phyloP scores from a whole-genome alignment of 2,888 invertebrate genomes.

The Ganaspis brasiliensis region DNA sequence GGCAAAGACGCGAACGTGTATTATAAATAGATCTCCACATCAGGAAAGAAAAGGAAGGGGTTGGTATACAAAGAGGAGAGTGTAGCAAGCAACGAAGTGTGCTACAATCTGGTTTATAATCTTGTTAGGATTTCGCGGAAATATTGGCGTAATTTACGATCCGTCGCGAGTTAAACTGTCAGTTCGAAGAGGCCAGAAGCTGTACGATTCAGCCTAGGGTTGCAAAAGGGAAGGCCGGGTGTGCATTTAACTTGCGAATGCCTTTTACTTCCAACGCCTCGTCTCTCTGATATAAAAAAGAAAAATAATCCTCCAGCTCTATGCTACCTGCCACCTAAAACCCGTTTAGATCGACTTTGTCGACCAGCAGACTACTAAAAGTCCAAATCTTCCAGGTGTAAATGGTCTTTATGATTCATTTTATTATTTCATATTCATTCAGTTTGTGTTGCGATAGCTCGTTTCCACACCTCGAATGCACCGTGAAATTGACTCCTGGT shows the following conservation, averaged over 20 bases:
- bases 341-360: slow-evolving; percentile 40
- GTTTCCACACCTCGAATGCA: slow-evolving; percentile 16
- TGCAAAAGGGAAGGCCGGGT: slow-evolving; percentile 34
- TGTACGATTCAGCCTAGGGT: slow-evolving; percentile 48
- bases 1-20: slow-evolving; percentile 75
- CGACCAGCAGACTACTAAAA: slow-evolving; percentile 28
- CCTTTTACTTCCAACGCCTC: slow-evolving; percentile 29
- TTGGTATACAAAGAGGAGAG: slow-evolving; percentile 42
- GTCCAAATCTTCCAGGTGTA: slow-evolving; percentile 38
- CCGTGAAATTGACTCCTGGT: slow-evolving; percentile 2
- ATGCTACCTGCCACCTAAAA: slow-evolving; percentile 33
- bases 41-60: slow-evolving; percentile 53
- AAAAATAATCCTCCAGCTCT: slow-evolving; percentile 21
- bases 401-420: slow-evolving; percentile 31
- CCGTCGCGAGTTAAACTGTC: slow-evolving; percentile 69
- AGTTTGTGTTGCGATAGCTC: background rate
- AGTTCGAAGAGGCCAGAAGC: slow-evolving; percentile 45
- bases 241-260: slow-evolving; percentile 38
- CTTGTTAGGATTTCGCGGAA: slow-evolving; percentile 80
- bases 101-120: slow-evolving; percentile 79
- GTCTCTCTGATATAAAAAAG: slow-evolving; percentile 41
- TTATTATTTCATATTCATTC: slow-evolving; percentile 40
- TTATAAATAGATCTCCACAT: slow-evolving; percentile 77
- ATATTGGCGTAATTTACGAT: slow-evolving; percentile 80
- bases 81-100: slow-evolving; percentile 54